Evolutionary conservation across 2,797 vertebrate genomes (phyloP).

Genomic region (Anas acuta): DNA sequence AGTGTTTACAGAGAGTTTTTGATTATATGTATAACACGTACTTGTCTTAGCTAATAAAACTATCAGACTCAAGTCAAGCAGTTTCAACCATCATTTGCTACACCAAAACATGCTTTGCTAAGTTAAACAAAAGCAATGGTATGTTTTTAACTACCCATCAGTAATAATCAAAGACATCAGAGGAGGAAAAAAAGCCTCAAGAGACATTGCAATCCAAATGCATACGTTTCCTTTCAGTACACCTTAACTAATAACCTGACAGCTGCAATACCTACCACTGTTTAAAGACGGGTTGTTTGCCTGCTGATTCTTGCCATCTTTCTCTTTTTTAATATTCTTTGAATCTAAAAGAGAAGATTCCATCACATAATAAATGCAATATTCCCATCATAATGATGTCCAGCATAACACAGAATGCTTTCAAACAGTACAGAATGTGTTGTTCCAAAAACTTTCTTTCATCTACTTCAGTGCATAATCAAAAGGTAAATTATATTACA

Average conservation of each 20-base stretch:
- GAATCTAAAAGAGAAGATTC: constrained; percentile 84
- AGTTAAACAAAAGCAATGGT: neutral
- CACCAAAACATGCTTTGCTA: neutral
- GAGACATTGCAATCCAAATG: neutral
- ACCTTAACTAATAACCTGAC: constrained; percentile 34
- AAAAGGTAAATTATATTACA: neutral
- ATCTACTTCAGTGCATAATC: neutral
- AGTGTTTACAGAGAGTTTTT: neutral
- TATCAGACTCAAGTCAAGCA: neutral
- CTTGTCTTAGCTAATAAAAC: neutral
- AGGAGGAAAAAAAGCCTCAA: no score
- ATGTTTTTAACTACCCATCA: neutral
- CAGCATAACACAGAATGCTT: constrained; percentile 34
- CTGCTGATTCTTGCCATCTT: constrained; percentile 80
- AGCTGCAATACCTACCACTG: constrained; percentile 81
- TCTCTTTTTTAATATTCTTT: constrained; percentile 88
- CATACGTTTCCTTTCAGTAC: neutral
- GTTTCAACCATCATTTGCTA: neutral
- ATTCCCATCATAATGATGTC: neutral
- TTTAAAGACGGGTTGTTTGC: constrained; percentile 76
- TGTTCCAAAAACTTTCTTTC: neutral
- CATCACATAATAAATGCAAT: constrained; percentile 49
- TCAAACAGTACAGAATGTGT: constrained; percentile 7
- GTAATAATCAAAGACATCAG: neutral
- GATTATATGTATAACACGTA: neutral